Percentiles rank a stretch among this genome's conserved stretches.
These are phyloP conservation scores for Meganola albula DNA, from an alignment of 2,888 invertebrate genomes.

Conservation along the genomic window DNA sequence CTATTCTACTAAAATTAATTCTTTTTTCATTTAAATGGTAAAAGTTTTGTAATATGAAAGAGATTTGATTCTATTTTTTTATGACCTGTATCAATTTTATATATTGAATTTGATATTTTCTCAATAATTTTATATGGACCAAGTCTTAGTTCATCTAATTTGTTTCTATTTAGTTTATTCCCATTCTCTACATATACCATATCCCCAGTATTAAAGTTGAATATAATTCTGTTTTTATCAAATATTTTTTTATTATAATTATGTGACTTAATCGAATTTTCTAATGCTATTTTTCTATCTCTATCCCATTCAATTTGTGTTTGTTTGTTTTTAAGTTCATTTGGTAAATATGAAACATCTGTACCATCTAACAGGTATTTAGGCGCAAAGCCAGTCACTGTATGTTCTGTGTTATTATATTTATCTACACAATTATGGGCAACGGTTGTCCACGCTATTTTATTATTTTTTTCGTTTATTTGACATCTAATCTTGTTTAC, in stretches of 20 bases:
- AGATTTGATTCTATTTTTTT: conserved; percentile 28
- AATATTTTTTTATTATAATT: conserved; percentile 22
- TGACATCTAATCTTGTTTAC: not conserved
- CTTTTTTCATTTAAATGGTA: no score
- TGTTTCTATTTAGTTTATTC: conserved; percentile 28
- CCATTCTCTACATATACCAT: conserved; percentile 31
- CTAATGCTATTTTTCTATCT: conserved; percentile 25
- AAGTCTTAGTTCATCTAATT: conserved; percentile 29
- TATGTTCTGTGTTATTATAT: no score
- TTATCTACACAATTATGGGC: no score
- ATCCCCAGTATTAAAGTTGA: conserved; percentile 23
- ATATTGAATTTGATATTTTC: conserved; percentile 30
- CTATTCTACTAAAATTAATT: no score
- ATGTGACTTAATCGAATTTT: conserved; percentile 28
- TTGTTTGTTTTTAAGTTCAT: conserved; percentile 19
- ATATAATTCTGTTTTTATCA: conserved; percentile 19
- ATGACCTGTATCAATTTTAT: conserved; percentile 26
- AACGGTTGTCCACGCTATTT: no score
- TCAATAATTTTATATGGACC: conserved; percentile 26
- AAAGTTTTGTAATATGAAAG: no score
- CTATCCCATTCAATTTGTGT: conserved; percentile 11
- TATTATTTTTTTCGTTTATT: conserved; percentile 1
- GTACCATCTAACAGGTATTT: no score
- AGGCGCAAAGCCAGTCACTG: no score
- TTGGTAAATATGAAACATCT: conserved; percentile 25